phyloP scores from a whole-genome alignment of 2,113 vertebrate species.

The Pseudorectes ferrugineus region DNA sequence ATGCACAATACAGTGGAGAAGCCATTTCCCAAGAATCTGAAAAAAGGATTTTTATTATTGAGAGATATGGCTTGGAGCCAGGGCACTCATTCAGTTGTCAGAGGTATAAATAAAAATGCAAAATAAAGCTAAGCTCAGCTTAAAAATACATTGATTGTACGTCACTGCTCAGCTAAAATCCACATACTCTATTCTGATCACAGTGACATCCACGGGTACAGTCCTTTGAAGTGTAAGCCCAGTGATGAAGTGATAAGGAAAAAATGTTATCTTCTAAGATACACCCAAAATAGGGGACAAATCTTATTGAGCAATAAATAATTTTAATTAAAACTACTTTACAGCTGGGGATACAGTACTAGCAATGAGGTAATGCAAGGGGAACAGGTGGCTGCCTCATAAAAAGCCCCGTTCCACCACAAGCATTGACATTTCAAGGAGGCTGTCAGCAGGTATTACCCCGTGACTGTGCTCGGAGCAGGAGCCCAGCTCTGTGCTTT shows the following conservation, averaged over 20 bases:
- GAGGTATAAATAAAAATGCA: neutral
- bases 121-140: neutral
- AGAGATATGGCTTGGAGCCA: neutral
- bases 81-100: neutral
- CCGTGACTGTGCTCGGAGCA: neutral
- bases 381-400: neutral
- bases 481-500: neutral
- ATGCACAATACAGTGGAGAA: neutral
- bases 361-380: neutral
- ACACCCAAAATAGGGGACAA: neutral
- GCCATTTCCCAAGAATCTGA: neutral
- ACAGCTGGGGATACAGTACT: neutral
- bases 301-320: neutral
- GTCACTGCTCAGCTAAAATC: neutral
- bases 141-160: neutral
- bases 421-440: conserved; percentile 2
- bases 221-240: neutral
- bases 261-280: neutral
- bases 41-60: neutral
- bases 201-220: neutral
- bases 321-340: conserved; percentile 10
- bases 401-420: neutral
- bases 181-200: neutral
- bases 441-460: neutral
- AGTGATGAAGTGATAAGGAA: neutral